Evolutionary conservation across 2,113 vertebrate species (phyloP).

Genomic region (Ciconia maguari): DNA sequence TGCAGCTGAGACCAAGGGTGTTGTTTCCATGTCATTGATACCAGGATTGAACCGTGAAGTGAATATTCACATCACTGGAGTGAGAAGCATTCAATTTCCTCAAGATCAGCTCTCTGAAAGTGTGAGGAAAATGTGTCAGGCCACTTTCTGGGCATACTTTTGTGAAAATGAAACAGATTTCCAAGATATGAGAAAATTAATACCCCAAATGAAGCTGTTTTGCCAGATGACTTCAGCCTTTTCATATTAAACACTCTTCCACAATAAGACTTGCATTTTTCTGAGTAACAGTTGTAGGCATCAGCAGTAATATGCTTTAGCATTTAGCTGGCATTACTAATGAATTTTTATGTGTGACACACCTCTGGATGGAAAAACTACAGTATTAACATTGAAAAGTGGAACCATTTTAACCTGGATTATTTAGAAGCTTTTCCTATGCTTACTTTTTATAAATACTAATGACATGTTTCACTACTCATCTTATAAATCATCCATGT

Average conservation of each 20-base stretch:
- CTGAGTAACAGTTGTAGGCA: neutral
- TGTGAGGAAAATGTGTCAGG: neutral
- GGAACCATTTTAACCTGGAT: neutral
- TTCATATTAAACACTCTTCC: neutral
- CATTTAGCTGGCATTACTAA: neutral
- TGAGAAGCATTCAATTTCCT: neutral
- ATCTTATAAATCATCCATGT: neutral
- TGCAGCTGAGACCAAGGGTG: neutral
- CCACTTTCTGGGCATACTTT: neutral
- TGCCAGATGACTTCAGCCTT: neutral
- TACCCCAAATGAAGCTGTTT: neutral
- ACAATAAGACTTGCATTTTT: neutral
- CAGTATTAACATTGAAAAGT: neutral
- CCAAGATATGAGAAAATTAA: neutral
- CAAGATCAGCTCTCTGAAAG: neutral
- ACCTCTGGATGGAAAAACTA: neutral
- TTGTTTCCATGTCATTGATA: neutral
- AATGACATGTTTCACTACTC: neutral
- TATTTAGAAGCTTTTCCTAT: neutral
- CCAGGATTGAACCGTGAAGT: neutral
- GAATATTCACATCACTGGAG: neutral
- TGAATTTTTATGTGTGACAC: neutral
- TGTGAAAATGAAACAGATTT: slow-evolving; percentile 32
- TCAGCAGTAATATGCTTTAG: neutral
- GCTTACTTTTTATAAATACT: neutral